phyloP scores from a whole-genome alignment of 92 coral and sea anemone genomes.

The Diadumene lineata region DNA sequence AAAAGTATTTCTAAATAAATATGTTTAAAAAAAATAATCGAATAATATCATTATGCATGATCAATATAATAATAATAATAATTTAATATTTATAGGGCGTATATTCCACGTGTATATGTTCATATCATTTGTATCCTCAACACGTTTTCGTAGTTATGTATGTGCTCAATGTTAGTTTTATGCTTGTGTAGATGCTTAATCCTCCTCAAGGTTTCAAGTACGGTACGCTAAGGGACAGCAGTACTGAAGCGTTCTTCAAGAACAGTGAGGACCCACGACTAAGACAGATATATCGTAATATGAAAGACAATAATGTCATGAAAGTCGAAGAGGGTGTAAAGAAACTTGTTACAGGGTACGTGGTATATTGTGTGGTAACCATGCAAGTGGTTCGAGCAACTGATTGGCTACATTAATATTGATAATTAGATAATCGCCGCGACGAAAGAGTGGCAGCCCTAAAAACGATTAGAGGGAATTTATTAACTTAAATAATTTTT shows the following conservation, averaged over 20 bases:
- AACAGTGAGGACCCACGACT: constrained; percentile 67
- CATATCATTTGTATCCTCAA: not conserved
- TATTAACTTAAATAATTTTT: too few species aligned
- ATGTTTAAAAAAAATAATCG: too few species aligned
- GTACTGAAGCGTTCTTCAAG: constrained; percentile 79
- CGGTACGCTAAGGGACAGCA: constrained; percentile 77
- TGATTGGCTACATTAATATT: too few species aligned
- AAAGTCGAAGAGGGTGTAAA: constrained; percentile 62
- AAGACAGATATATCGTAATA: constrained; percentile 60
- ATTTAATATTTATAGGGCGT: too few species aligned
- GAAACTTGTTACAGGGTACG: constrained; percentile 74
- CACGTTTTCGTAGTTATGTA: not conserved
- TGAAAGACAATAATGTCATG: constrained; percentile 73
- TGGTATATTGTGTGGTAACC: not conserved
- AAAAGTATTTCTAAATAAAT: too few species aligned
- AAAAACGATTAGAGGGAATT: too few species aligned
- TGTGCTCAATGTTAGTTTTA: not conserved
- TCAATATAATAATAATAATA: too few species aligned
- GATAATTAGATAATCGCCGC: too few species aligned
- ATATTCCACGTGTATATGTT: too few species aligned
- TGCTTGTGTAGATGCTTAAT: constrained; percentile 42
- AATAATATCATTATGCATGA: too few species aligned
- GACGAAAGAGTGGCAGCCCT: too few species aligned
- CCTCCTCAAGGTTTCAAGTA: constrained; percentile 79
- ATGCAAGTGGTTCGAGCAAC: too few species aligned